Conservation (phyloP, 2,113 vertebrate species). For the Oncorhynchus tshawytscha region DNA sequence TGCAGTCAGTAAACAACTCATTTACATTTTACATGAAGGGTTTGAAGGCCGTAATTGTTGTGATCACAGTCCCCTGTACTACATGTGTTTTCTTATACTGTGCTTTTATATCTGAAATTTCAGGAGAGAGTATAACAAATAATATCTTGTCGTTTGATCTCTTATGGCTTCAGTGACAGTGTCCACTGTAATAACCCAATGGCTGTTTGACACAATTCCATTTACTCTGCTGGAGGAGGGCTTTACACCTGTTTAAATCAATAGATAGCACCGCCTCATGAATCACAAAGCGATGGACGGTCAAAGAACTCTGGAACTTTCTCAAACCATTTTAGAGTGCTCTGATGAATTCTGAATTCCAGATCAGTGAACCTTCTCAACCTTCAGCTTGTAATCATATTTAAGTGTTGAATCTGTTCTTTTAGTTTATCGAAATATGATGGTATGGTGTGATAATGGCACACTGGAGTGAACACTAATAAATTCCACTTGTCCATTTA, state of each 20-base stretch:
- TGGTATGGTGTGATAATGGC: neutral
- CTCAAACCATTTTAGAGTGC: conserved; percentile 31
- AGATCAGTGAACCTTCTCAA: conserved; percentile 19
- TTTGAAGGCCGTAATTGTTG: neutral
- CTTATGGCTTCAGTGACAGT: conserved; percentile 25
- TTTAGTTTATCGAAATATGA: neutral
- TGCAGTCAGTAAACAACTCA: no score
- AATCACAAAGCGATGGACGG: conserved; percentile 59
- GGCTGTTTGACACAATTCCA: conserved; percentile 64
- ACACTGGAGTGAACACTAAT: neutral
- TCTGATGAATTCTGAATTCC: conserved; percentile 36
- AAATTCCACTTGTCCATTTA: no score
- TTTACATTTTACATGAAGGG: conserved; percentile 24
- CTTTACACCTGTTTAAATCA: conserved; percentile 74
- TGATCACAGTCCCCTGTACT: neutral
- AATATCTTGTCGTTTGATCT: conserved; percentile 24
- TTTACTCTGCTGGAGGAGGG: conserved; percentile 49
- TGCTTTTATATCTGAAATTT: conserved; percentile 1
- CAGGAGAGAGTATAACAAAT: conserved; percentile 47
- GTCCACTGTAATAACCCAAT: conserved; percentile 48
- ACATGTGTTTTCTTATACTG: neutral
- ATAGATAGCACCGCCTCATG: conserved; percentile 61
- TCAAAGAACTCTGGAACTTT: conserved; percentile 49
- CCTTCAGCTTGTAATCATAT: conserved; percentile 18
- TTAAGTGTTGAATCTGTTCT: neutral